Conservation (phyloP, 2,113 vertebrate genomes). For the Oceanodroma tethys region DNA sequence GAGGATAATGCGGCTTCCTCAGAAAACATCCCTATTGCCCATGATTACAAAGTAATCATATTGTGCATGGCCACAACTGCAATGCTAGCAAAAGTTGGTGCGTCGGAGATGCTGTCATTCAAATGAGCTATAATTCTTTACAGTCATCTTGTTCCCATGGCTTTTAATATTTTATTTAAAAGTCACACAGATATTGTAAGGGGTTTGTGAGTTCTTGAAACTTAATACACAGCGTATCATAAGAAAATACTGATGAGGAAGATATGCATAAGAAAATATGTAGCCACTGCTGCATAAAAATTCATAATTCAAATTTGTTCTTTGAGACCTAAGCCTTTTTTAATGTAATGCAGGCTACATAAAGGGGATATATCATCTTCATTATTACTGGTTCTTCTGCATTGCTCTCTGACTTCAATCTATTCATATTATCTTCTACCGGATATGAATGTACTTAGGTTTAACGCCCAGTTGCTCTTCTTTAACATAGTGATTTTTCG, state of each 20-base stretch:
- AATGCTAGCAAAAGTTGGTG: background rate
- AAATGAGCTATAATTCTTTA: conserved; percentile 38
- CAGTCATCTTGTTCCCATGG: background rate
- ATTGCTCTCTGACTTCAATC: background rate
- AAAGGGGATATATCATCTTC: background rate
- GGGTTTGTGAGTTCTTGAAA: background rate
- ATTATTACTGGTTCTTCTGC: background rate
- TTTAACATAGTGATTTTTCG: background rate
- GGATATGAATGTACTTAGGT: background rate
- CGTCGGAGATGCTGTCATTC: background rate
- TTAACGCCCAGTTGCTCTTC: background rate
- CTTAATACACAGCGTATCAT: background rate
- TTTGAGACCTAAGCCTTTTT: background rate
- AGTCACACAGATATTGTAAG: background rate
- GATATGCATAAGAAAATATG: background rate
- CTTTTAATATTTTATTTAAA: conserved; percentile 25
- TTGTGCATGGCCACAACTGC: background rate
- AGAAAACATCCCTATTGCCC: conserved; percentile 34
- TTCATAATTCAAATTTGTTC: conserved; percentile 22
- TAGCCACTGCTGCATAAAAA: background rate
- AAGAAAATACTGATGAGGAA: background rate
- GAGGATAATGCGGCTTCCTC: conserved; percentile 29
- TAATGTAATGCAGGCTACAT: background rate
- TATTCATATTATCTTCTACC: background rate
- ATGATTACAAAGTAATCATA: conserved; percentile 47